phyloP scores from a whole-genome alignment of 2,888 invertebrate species.

The Agrochola lota region DNA sequence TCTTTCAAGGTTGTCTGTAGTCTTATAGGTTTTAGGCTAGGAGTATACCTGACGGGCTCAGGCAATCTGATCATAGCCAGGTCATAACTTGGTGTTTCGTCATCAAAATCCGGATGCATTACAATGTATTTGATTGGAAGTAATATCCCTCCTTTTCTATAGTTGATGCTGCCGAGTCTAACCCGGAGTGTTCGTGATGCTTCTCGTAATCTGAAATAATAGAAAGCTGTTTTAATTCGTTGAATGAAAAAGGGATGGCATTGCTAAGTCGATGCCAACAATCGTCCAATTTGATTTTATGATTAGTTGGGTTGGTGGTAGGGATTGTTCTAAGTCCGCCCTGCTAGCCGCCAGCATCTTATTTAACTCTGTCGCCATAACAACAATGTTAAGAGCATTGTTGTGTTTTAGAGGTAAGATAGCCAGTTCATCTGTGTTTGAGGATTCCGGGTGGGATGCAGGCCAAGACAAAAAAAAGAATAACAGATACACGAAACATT shows the following conservation, averaged over 20 bases:
- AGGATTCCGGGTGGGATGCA: too few relatives aligned
- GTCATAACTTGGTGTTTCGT: conserved; percentile 79
- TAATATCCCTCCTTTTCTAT: conserved; percentile 79
- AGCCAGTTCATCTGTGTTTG: too few relatives aligned
- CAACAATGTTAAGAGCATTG: too few relatives aligned
- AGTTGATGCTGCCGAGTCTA: conserved; percentile 83
- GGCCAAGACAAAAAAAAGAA: too few relatives aligned
- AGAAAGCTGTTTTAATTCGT: neutral
- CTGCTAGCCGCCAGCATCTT: too few relatives aligned
- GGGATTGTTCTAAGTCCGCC: too few relatives aligned
- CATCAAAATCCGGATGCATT: conserved; percentile 83
- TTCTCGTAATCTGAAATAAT: conserved; percentile 76
- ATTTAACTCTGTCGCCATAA: too few relatives aligned
- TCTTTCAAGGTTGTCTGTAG: conserved; percentile 69
- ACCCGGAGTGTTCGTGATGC: conserved; percentile 75
- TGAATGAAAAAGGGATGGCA: neutral
- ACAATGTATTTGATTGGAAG: conserved; percentile 78
- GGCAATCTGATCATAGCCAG: conserved; percentile 80
- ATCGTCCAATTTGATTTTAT: neutral
- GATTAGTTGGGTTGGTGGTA: too few relatives aligned
- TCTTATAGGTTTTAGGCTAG: conserved; percentile 74
- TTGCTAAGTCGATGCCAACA: neutral
- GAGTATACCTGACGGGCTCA: conserved; percentile 68
- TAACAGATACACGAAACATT: neutral
- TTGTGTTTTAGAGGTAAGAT: too few relatives aligned